A percentile compares a stretch with the other conserved stretches of the same genome.
Evolutionary conservation across 2,797 vertebrate genomes (phyloP).

Genomic region (Parambassis ranga): DNA sequence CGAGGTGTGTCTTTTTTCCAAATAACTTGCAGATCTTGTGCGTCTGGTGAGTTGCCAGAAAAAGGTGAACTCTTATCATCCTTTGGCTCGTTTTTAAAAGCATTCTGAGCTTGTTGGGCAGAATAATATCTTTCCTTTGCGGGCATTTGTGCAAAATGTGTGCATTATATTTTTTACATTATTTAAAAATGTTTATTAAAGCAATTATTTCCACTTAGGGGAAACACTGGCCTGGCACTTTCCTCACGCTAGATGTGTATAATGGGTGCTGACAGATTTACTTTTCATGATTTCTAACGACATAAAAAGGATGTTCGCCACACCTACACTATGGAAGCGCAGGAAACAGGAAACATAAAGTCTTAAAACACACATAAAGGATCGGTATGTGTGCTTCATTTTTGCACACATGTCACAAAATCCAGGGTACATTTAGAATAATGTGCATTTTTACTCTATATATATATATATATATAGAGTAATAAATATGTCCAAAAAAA

Average conservation of each 20-base stretch:
- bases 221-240: slow-evolving; percentile 23
- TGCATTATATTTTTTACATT: too few relatives aligned
- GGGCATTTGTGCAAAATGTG: too few relatives aligned
- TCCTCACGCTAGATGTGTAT: slow-evolving; percentile 54
- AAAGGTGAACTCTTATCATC: slow-evolving; percentile 64
- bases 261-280: slow-evolving; percentile 71
- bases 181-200: too few relatives aligned
- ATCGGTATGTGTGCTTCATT: too few relatives aligned
- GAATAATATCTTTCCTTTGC: background rate
- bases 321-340: slow-evolving; percentile 19
- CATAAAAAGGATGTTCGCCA: slow-evolving; percentile 33
- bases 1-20: slow-evolving; percentile 24
- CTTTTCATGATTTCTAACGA: slow-evolving; percentile 55
- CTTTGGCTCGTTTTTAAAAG: slow-evolving; percentile 11
- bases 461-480: too few relatives aligned
- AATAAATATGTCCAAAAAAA: background rate
- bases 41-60: slow-evolving; percentile 43
- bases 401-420: too few relatives aligned
- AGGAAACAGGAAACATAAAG: slow-evolving; percentile 51
- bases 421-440: too few relatives aligned
- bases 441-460: too few relatives aligned
- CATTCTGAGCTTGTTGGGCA: background rate
- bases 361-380: too few relatives aligned
- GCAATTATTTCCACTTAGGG: background rate
- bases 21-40: slow-evolving; percentile 37